Evolutionary conservation across 92 coral and sea anemone genomes (phyloP), one percentile per base, ranked within the genome.

Genomic region (Paramuricea clavata): DNA sequence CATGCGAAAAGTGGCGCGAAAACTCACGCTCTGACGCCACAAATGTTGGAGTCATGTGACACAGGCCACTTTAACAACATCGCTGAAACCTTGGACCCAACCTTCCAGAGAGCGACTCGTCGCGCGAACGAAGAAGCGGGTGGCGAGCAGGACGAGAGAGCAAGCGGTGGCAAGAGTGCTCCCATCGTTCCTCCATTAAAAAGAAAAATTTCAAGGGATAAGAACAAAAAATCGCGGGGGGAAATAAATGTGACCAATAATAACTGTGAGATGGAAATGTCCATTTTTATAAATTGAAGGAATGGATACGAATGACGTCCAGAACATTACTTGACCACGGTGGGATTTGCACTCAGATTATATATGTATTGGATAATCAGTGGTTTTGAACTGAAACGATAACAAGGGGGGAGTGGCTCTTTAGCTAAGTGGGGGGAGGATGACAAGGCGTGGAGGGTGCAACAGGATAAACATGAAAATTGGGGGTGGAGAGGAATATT

Each of bases 81-180:
- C 26, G 99, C 95, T 6, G 99, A 97, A 52, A 84, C 93, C 6
- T 92, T 97, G 69, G 99, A 97, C 79, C 99, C 99, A 1, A 97
- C 99, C 26, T 97, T 91, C 77, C 83, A 73, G 67, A 84, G 98
- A 42, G 33, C 84, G 49, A 47, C 83, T 6, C 92, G 90, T 71
- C 85, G 50, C n/a, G 50, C 61, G 15, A 62, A 17, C 26, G 17
- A 61, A 1, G 89, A 64, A 17, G 57, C 21, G 34, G 85, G 62
- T 52, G 90, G 87, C 42, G 90, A 88, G 11, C 49, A 90, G 7
- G 74, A 68, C 28, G 81, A 87, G 5, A 94, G 87, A 17, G 75
- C 89, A 28, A 84, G 84, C 62, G 81, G 97, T 5, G 78, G 78
- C 23, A 97, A 93, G 73, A 72, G 85, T 2, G 85, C 94, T 17